A percentile compares a stretch with the other conserved stretches of the same genome.
These are phyloP conservation scores for Epirrita christyi DNA, from an alignment of 2,888 invertebrate species.

Conservation along the genomic window DNA sequence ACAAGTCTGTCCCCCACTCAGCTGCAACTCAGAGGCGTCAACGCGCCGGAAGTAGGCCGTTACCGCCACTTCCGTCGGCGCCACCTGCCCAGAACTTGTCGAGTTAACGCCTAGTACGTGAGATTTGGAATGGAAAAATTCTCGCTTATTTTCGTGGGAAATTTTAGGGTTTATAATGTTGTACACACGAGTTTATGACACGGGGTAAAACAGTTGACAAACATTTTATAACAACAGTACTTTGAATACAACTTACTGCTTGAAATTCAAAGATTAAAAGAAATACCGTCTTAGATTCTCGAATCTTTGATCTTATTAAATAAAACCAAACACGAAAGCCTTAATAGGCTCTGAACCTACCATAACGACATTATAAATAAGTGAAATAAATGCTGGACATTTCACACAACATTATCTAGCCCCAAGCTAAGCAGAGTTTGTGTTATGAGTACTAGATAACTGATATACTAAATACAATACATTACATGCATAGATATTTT, in stretches of 20 bases:
- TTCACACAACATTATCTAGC: too few relatives aligned
- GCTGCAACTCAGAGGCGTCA: conserved; percentile 48
- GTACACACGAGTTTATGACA: conserved; percentile 14
- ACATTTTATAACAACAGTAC: neutral
- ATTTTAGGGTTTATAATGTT: conserved; percentile 22
- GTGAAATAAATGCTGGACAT: too few relatives aligned
- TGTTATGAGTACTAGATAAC: too few relatives aligned
- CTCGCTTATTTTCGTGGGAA: conserved; percentile 21
- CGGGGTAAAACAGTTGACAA: neutral
- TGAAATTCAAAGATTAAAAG: too few relatives aligned
- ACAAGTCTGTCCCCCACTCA: conserved; percentile 16
- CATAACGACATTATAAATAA: too few relatives aligned
- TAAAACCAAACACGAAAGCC: too few relatives aligned
- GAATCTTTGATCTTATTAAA: too few relatives aligned
- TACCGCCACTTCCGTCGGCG: conserved; percentile 59
- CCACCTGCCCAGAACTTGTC: conserved; percentile 61
- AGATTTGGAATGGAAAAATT: conserved; percentile 28
- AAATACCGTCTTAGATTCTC: too few relatives aligned
- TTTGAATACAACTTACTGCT: neutral
- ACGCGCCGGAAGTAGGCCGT: conserved; percentile 67
- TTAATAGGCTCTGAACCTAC: too few relatives aligned
- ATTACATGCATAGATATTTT: too few relatives aligned
- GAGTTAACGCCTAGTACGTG: conserved; percentile 43
- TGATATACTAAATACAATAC: too few relatives aligned
- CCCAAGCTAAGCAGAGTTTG: too few relatives aligned